phyloP scores from a whole-genome alignment of 1,140 invertebrate species.

The Leptinotarsa texana region DNA sequence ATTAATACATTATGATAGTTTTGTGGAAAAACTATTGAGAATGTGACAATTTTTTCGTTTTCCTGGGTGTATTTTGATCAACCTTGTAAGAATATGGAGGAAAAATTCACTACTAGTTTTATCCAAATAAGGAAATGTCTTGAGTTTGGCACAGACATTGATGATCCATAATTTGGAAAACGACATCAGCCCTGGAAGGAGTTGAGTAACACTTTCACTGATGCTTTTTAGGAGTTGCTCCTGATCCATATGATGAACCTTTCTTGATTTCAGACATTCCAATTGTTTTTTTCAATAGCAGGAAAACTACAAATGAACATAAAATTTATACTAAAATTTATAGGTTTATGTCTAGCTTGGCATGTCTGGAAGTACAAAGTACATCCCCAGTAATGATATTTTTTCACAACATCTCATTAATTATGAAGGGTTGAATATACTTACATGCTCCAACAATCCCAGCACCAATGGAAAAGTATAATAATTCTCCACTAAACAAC shows the following conservation, averaged over 20 bases:
- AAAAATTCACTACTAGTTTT: not conserved
- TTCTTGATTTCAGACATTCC: slow-evolving; percentile 84
- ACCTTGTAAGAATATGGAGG: not conserved
- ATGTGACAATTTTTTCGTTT: too few species aligned
- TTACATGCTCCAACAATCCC: slow-evolving; percentile 73
- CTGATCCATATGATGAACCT: slow-evolving; percentile 76
- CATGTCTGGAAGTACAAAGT: too few species aligned
- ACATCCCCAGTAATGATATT: too few species aligned
- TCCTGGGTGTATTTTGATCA: too few species aligned
- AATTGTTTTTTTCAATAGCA: slow-evolving; percentile 77
- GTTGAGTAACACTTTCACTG: slow-evolving; percentile 1
- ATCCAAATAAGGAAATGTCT: not conserved
- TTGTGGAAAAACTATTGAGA: too few species aligned
- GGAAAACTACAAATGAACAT: slow-evolving; percentile 69
- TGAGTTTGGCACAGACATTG: slow-evolving; percentile 20
- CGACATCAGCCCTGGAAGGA: not conserved
- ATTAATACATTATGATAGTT: too few species aligned
- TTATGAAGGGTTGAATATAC: slow-evolving; percentile 53
- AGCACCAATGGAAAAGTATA: slow-evolving; percentile 70
- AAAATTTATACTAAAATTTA: not conserved
- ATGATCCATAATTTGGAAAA: slow-evolving; percentile 6
- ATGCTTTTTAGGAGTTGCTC: slow-evolving; percentile 44
- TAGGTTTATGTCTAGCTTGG: too few species aligned
- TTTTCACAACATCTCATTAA: too few species aligned
- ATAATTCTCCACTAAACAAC: slow-evolving; percentile 71